Base-by-base conservation (phyloP, 2,888 invertebrate genomes). In the Phengaris alcon region DNA sequence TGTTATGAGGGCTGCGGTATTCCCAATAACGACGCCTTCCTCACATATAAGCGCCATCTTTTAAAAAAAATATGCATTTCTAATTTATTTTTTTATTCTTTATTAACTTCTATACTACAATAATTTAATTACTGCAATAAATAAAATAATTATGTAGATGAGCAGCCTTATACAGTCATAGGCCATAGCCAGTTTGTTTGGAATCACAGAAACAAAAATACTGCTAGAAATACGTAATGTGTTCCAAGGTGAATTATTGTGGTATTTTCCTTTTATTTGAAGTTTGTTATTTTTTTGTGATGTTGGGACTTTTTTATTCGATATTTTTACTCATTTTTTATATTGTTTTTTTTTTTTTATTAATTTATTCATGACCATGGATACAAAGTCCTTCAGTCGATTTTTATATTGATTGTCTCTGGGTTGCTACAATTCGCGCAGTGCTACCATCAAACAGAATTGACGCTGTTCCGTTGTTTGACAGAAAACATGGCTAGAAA, bases 401-500 rank as follows among this genome's bases (percentile, higher is more conserved):
- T 7, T 0, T n/a, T 1, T 22, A 8, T 22, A 57, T 57, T 7
- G 1, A 22, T 59, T 59, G 59, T 59, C 59, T 59, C 59, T 59
- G 59, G 64, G 35, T 64, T 64, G 9, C 35, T 35, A 12, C 64
- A 13, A 6, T 13, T 35, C 6, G 6, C 22, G 35, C 64, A 64
- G 64, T 64, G 64, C 35, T 64, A 22, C 64, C 64, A 64, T 35
- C 44, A 64, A 64, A 64, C 35, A 64, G 64, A 64, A 6, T 12
- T 13, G 3, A 0, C 0, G 2, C 12, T 22, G 13, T 64, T 64
- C 74, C 64, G 51, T 22, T 51, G 51, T 51, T 22, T 64, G 22
- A 52, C 15, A 48, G 64, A 74, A 64, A 78, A 78, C 54, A 75
- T 73, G 69, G 73, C 76, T 76, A 76, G 76, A 77, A 80, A 77